phyloP scores from a whole-genome alignment of 1,140 invertebrate genomes.

The Hyphantria cunea region DNA sequence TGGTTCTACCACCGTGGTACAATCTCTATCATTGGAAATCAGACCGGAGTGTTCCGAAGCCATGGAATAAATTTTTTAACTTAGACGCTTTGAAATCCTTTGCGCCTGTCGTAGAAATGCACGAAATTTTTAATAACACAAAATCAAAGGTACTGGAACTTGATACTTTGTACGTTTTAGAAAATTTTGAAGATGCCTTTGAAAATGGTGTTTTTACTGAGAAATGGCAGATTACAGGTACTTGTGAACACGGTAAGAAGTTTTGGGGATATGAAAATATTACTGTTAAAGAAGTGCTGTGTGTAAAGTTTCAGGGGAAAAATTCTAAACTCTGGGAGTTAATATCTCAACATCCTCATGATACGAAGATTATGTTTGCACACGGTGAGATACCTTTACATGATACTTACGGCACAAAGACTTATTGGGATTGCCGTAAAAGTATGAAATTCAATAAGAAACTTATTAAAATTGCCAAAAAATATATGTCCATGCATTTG shows the following conservation, averaged over 20 bases:
- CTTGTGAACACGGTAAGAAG: conserved; percentile 56
- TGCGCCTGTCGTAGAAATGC: conserved; percentile 94
- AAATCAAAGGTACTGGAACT: conserved; percentile 78
- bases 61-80: conserved; percentile 95
- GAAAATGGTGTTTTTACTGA: conserved; percentile 90
- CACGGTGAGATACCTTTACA: conserved; percentile 95
- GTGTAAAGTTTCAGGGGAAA: conserved; percentile 93
- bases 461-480: conserved; percentile 86
- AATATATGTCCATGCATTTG: conserved; percentile 87
- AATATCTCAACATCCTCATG: conserved; percentile 62
- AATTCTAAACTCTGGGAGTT: conserved; percentile 85
- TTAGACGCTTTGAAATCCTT: conserved; percentile 89
- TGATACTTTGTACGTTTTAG: conserved; percentile 90
- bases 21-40: conserved; percentile 95
- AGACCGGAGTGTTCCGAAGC: conserved; percentile 80
- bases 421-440: conserved; percentile 93
- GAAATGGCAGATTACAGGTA: conserved; percentile 88
- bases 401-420: conserved; percentile 90
- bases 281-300: conserved; percentile 85
- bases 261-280: conserved; percentile 84
- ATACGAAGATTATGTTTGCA: conserved; percentile 88
- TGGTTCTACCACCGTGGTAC: conserved; percentile 95
- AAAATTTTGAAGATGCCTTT: conserved; percentile 94
- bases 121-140: conserved; percentile 86
- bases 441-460: conserved; percentile 94